A percentile compares a stretch with the other conserved stretches of the same genome.
Conservation (phyloP, 2,888 invertebrate genomes). For the Caenorhabditis sp. region DNA sequence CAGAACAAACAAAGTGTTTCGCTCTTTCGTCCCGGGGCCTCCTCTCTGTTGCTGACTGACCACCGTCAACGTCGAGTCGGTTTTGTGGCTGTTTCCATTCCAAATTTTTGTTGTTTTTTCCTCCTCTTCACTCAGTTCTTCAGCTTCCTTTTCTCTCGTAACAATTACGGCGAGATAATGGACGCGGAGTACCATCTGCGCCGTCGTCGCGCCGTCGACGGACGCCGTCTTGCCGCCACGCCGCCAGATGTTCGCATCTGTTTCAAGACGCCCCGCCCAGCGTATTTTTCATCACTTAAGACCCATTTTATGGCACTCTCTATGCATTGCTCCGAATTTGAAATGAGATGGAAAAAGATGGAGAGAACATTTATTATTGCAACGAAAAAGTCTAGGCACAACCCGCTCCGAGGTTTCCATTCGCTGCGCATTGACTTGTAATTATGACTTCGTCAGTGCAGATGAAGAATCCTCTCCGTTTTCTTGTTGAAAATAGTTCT, state of each 20-base stretch:
- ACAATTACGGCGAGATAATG: constrained; percentile 30
- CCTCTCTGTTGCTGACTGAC: constrained; percentile 37
- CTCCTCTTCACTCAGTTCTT: neutral
- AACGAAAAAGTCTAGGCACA: neutral
- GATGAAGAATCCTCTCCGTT: too few species aligned
- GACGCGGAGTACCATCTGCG: constrained; percentile 22
- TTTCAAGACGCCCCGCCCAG: constrained; percentile 15
- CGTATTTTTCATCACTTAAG: constrained; percentile 10
- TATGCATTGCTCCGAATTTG: constrained; percentile 1
- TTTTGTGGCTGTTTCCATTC: constrained; percentile 15
- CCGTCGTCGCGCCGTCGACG: constrained; percentile 9
- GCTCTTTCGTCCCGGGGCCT: constrained; percentile 35
- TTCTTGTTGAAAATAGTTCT: too few species aligned
- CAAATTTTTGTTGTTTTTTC: neutral
- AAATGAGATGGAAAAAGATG: neutral
- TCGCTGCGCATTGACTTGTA: neutral
- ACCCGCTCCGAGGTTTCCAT: neutral
- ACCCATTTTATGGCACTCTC: neutral
- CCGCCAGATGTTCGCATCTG: constrained; percentile 34
- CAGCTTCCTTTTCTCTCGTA: constrained; percentile 9
- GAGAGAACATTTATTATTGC: neutral
- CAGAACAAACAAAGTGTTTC: constrained; percentile 59
- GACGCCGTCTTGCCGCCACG: constrained; percentile 11
- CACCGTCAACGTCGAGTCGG: constrained; percentile 19
- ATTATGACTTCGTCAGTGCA: neutral